Percentiles rank a stretch among this genome's conserved stretches.
Conservation (phyloP, 2,797 vertebrate genomes). For the Cynodonichthys magdalenae region DNA sequence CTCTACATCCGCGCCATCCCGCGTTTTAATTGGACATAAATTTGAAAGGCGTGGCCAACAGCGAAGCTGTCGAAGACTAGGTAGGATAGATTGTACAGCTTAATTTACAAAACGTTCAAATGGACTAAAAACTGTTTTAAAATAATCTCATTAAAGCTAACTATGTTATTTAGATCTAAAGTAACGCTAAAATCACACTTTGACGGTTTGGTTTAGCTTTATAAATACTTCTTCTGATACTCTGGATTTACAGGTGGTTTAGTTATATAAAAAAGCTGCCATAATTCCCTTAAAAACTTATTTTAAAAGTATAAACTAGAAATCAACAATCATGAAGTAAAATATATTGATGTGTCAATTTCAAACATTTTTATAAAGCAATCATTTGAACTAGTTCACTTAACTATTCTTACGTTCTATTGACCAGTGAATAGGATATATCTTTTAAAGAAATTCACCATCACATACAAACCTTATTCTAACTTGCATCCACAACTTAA, state of each 20-base stretch:
- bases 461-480: no score
- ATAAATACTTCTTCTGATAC: background rate
- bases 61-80: conserved; percentile 49
- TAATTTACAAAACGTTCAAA: background rate
- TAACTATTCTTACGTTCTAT: no score
- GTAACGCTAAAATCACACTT: background rate
- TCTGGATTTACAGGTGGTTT: background rate
- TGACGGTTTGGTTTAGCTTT: background rate
- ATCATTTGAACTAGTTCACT: no score
- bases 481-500: no score
- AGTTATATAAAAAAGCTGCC: no score
- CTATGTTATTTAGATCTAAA: background rate
- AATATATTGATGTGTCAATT: background rate
- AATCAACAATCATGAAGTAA: background rate
- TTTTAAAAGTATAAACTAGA: background rate
- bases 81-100: conserved; percentile 68
- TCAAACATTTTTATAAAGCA: no score
- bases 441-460: background rate
- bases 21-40: conserved; percentile 60
- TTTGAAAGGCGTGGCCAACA: conserved; percentile 11
- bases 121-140: background rate
- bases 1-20: background rate
- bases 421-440: no score
- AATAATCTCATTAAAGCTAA: background rate
- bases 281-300: no score